Conservation (phyloP, 2,888 invertebrate species). For the Thecocarcelia acutangulata region DNA sequence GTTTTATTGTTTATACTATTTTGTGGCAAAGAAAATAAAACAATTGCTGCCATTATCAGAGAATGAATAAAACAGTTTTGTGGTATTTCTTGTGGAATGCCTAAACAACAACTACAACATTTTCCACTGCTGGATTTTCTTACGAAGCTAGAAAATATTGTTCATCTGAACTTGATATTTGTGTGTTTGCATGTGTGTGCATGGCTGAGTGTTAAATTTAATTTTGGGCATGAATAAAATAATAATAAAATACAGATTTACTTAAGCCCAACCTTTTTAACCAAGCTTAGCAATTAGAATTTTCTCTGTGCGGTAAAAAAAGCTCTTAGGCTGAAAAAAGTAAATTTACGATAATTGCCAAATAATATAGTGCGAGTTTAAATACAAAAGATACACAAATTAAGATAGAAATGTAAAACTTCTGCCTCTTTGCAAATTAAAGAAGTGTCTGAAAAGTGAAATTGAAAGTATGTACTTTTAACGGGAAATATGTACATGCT, state of each 20-base stretch:
- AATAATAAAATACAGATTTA: conserved; percentile 64
- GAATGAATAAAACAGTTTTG: conserved; percentile 34
- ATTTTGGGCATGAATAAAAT: conserved; percentile 66
- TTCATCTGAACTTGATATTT: conserved; percentile 2
- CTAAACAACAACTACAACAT: conserved; percentile 5
- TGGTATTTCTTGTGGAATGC: conserved; percentile 41
- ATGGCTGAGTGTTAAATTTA: conserved; percentile 48
- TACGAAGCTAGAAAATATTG: background rate
- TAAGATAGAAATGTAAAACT: conserved; percentile 36
- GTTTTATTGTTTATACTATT: conserved; percentile 30
- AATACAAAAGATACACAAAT: conserved; percentile 21
- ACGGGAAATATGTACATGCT: background rate
- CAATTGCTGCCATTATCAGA: conserved; percentile 10
- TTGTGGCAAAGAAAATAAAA: conserved; percentile 44
- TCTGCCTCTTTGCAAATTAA: background rate
- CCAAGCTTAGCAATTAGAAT: conserved; percentile 10
- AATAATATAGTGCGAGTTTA: conserved; percentile 11
- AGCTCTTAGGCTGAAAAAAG: conserved; percentile 37
- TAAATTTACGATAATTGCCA: conserved; percentile 56
- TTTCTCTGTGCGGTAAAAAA: conserved; percentile 41
- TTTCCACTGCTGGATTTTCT: conserved; percentile 5
- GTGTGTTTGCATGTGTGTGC: conserved; percentile 28
- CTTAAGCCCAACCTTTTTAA: conserved; percentile 54
- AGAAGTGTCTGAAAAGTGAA: conserved; percentile 2
- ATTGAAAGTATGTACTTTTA: background rate